These are phyloP conservation scores for Synanthedon tipuliformis DNA, from an alignment of 2,888 invertebrate species.

Conservation along the genomic window DNA sequence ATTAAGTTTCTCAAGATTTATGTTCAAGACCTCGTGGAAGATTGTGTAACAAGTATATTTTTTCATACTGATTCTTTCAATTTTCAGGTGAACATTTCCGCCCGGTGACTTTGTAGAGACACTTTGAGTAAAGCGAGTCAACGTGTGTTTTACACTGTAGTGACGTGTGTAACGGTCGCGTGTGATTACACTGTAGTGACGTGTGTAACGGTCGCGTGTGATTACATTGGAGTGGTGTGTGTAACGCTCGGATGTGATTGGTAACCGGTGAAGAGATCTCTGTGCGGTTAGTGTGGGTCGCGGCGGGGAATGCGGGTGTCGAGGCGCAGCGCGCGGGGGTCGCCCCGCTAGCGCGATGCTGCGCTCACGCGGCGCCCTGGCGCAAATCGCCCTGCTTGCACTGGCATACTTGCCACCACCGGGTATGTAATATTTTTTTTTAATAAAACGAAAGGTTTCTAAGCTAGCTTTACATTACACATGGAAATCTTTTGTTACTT, in stretches of 20 bases:
- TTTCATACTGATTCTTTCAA: not conserved
- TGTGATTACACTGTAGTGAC: not conserved
- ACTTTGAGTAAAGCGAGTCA: not conserved
- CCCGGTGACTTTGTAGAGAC: not conserved
- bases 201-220: conserved; percentile 4
- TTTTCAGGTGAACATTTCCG: not conserved
- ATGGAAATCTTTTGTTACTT: no score
- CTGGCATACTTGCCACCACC: conserved; percentile 40
- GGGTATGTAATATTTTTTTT: conserved; percentile 24
- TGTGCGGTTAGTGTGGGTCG: conserved; percentile 12
- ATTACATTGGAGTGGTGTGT: conserved; percentile 14
- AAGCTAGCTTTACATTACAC: no score
- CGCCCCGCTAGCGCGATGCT: conserved; percentile 39
- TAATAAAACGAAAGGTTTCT: not conserved
- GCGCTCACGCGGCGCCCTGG: conserved; percentile 36
- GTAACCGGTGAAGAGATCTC: conserved; percentile 1
- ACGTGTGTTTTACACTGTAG: not conserved
- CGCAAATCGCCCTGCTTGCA: conserved; percentile 42
- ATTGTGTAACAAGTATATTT: not conserved
- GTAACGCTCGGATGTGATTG: conserved; percentile 10
- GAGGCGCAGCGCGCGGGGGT: conserved; percentile 16
- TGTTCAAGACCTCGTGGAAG: no score
- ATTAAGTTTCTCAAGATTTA: no score
- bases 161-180: conserved; percentile 1
- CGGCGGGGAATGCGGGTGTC: conserved; percentile 12